Evolutionary conservation across 2,888 invertebrate genomes (phyloP), one percentile per base, ranked within the genome.

Genomic region (Synanthedon myopaeformis): DNA sequence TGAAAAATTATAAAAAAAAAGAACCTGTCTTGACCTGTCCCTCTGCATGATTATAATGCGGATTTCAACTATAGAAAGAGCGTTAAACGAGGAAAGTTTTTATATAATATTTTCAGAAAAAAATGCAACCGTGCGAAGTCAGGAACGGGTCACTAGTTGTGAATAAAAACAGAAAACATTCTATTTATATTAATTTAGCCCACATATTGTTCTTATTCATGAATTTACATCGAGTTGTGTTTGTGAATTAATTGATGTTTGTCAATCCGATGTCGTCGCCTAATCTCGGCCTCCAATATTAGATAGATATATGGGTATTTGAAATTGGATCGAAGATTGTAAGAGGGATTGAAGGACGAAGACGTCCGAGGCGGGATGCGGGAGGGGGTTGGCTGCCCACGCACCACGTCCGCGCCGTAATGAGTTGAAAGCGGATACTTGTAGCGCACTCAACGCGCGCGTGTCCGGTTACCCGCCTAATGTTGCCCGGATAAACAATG

Each of bases 341-440:
- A 74, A 79, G 79, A 82, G 82, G 81, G 82, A 82, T 83, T 76
- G 84, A 82, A 81, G 84, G 82, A 82, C 82, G 82, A 82, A 80
- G 82, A 74, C 74, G 74, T 67, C 54, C 63, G 62, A 67, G 60
- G 69, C 61, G 67, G 64, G 70, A 59, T 69, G 64, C 66, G 62
- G 60, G 56, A 62, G 56, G 67, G 62, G 59, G 59, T 62, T 64
- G 64, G 63, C 67, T 61, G 72, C 82, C 84, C 82, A 85, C 86
- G 85, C 83, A 84, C 84, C 82, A 84, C 85, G 85, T 85, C 84
- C 84, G 79, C 76, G 68, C 83, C 76, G 82, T 87, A 87, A 87
- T 87, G 86, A 87, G 86, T 87, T 87, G 86, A 87, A 87, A 87
- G 86, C 86, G 84, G 86, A 87, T 87, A 87, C 86, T 86, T 87